Evolutionary conservation across 2,888 invertebrate species (phyloP), one percentile per base, ranked within the genome.

Genomic region (Tupiocoris notatus): DNA sequence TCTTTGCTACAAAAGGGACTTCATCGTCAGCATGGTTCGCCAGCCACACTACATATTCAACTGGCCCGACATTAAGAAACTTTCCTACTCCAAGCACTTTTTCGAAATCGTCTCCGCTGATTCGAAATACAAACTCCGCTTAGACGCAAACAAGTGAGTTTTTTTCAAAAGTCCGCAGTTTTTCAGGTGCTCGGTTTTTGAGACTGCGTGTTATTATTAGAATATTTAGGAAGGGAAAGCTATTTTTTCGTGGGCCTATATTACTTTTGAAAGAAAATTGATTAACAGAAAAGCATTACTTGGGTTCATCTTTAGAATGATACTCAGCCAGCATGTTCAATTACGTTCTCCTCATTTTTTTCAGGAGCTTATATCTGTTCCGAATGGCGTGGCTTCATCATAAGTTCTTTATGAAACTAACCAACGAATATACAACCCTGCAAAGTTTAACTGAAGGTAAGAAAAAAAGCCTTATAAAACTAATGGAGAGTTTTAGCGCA

Each of bases 321-420:
- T n/a, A n/a, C n/a, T n/a, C n/a, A n/a, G n/a, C n/a, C n/a, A n/a
- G n/a, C n/a, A n/a, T n/a, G n/a, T n/a, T n/a, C n/a, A n/a, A n/a
- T n/a, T n/a, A n/a, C n/a, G n/a, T n/a, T n/a, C n/a, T n/a, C n/a
- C n/a, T n/a, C n/a, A n/a, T n/a, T 78, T 81, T 80, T 84, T 86
- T 54, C 82, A 88, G 89, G 84, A 91, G 91, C 82, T 91, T 89
- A 82, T 92, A 91, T 82, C 88, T 91, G 77, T 92, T 92, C 84
- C 90, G 90, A 84, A 84, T 92, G 78, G 91, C 91, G 9, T 92
- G 92, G n/a, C 84, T 92, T 63, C 92, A 92, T 83, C 92, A 92
- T 82, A 89, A 91, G 82, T 88, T 92, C 83, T 92, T 91, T 84
- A 86, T 91, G 81, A 89, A 90, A 82, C 84, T 92, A 67, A 88